Evolutionary conservation across 2,797 vertebrate species (phyloP).

Genomic region (Melanotaenia boesemani): DNA sequence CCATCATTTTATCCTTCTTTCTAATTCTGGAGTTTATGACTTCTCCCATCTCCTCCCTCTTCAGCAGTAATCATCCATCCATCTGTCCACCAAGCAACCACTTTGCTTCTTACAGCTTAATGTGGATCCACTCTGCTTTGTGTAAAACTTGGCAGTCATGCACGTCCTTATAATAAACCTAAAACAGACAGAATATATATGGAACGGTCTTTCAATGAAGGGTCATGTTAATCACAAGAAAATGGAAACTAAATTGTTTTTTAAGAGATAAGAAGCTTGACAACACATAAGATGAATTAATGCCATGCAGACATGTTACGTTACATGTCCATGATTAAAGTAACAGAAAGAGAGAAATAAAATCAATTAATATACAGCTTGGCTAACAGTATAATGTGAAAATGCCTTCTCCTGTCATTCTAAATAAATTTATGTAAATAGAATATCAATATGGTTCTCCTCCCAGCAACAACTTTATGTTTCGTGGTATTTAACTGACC

Average conservation of each 20-base stretch:
- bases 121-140: constrained; percentile 41
- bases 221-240: not conserved
- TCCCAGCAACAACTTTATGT: not conserved
- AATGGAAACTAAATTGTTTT: not conserved
- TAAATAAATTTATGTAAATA: not conserved
- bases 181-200: not conserved
- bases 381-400: not conserved
- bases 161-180: not conserved
- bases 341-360: not conserved
- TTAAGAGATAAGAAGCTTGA: not conserved
- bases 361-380: not conserved
- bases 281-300: not conserved
- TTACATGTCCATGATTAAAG: not conserved
- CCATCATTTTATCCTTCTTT: constrained; percentile 59
- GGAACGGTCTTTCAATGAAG: not conserved
- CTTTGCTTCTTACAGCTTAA: constrained; percentile 40
- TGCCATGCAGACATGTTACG: not conserved
- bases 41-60: constrained; percentile 60
- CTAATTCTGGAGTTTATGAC: constrained; percentile 67
- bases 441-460: not conserved
- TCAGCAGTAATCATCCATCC: constrained; percentile 67
- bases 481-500: not conserved
- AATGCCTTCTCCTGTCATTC: not conserved
- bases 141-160: constrained; percentile 15
- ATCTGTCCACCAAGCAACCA: constrained; percentile 64